These are phyloP conservation scores for Crocuta crocuta DNA, from an alignment of 2,113 vertebrate species.

Conservation along the genomic window DNA sequence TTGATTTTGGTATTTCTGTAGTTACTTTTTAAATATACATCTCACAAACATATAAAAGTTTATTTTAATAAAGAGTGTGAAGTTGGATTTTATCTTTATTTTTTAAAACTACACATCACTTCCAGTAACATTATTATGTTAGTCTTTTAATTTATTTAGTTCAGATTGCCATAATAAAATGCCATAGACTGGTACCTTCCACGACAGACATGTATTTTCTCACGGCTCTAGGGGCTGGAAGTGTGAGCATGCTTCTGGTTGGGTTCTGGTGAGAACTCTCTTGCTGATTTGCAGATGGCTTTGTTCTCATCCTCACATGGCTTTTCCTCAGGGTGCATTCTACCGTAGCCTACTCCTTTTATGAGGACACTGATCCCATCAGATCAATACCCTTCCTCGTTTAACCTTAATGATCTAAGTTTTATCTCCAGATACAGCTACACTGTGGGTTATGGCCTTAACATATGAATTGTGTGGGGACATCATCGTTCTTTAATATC, in stretches of 20 bases:
- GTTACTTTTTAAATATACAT: neutral
- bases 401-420: neutral
- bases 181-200: neutral
- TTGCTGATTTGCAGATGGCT: neutral
- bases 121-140: neutral
- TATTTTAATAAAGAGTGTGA: neutral
- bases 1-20: neutral
- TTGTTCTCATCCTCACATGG: neutral
- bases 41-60: neutral
- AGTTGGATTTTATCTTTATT: neutral
- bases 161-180: neutral
- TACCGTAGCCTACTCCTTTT: neutral
- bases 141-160: neutral
- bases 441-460: neutral
- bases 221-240: neutral
- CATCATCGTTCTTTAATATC: neutral
- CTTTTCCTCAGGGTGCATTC: neutral
- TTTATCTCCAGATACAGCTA: neutral
- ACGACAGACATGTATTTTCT: neutral
- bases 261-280: neutral
- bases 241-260: neutral
- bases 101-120: neutral
- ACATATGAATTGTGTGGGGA: neutral
- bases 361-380: neutral
- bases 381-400: neutral